Evolutionary conservation across 1,140 invertebrate species (phyloP).

Genomic region (Ceratina calcarata): DNA sequence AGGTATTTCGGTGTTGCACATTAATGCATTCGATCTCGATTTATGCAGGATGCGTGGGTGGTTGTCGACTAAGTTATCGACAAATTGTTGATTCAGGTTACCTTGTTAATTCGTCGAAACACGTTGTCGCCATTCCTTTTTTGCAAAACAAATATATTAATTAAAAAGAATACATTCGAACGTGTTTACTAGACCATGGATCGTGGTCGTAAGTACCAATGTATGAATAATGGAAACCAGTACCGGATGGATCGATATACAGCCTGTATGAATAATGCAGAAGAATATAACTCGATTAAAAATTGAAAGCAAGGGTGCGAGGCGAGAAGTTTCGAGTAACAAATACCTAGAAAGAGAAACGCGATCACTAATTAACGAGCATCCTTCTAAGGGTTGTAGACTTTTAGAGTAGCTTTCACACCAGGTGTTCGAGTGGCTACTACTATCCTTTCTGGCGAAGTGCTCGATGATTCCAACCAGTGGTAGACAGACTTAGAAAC

Average conservation of each 20-base stretch:
- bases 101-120: neutral
- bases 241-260: conserved; percentile 14
- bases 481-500: neutral
- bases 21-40: neutral
- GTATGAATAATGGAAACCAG: conserved; percentile 27
- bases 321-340: conserved; percentile 6
- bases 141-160: conserved; percentile 12
- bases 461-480: neutral
- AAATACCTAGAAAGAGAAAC: neutral
- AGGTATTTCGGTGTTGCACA: neutral
- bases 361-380: conserved; percentile 10
- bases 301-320: neutral
- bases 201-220: conserved; percentile 8
- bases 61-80: neutral
- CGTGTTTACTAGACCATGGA: neutral
- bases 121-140: neutral
- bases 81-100: neutral
- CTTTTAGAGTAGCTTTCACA: neutral
- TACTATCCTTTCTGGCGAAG: neutral
- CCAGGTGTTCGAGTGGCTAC: neutral
- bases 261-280: conserved; percentile 27
- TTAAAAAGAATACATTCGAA: neutral
- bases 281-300: conserved; percentile 29
- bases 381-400: neutral
- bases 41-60: too few relatives aligned